Evolutionary conservation across 2,888 invertebrate species (phyloP).

Genomic region (Euzophera pinguis): DNA sequence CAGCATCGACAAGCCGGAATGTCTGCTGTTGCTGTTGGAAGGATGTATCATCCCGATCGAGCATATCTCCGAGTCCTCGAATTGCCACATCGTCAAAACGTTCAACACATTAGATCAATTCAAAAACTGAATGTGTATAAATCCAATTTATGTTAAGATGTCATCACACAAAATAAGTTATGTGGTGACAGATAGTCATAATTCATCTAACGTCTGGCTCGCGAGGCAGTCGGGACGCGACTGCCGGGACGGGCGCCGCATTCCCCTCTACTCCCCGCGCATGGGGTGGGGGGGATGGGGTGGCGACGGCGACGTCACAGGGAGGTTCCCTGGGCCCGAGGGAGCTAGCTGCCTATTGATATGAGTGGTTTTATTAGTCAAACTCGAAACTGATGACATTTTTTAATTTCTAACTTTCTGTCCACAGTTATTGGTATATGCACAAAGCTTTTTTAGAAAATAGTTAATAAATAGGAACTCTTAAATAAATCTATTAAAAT

Average conservation of each 20-base stretch:
- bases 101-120: neutral
- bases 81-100: slow-evolving; percentile 80
- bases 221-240: slow-evolving; percentile 65
- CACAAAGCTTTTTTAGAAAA: too few relatives aligned
- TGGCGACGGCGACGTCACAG: slow-evolving; percentile 26
- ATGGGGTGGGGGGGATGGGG: slow-evolving; percentile 25
- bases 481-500: too few relatives aligned
- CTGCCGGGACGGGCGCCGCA: slow-evolving; percentile 35
- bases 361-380: slow-evolving; percentile 21
- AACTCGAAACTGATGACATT: slow-evolving; percentile 8
- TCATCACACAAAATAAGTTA: slow-evolving; percentile 50
- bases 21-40: slow-evolving; percentile 82
- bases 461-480: too few relatives aligned
- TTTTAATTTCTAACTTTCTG: slow-evolving; percentile 8
- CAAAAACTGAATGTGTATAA: too few relatives aligned
- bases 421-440: too few relatives aligned
- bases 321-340: slow-evolving; percentile 31
- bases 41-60: slow-evolving; percentile 91
- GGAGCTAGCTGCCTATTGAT: slow-evolving; percentile 35
- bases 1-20: slow-evolving; percentile 83
- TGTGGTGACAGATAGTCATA: slow-evolving; percentile 48
- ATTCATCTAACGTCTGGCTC: slow-evolving; percentile 44
- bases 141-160: slow-evolving; percentile 1
- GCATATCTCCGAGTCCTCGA: slow-evolving; percentile 87
- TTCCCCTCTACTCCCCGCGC: slow-evolving; percentile 23